These are phyloP conservation scores for Pithys albifrons DNA, from an alignment of 2,113 vertebrate genomes.

Conservation along the genomic window DNA sequence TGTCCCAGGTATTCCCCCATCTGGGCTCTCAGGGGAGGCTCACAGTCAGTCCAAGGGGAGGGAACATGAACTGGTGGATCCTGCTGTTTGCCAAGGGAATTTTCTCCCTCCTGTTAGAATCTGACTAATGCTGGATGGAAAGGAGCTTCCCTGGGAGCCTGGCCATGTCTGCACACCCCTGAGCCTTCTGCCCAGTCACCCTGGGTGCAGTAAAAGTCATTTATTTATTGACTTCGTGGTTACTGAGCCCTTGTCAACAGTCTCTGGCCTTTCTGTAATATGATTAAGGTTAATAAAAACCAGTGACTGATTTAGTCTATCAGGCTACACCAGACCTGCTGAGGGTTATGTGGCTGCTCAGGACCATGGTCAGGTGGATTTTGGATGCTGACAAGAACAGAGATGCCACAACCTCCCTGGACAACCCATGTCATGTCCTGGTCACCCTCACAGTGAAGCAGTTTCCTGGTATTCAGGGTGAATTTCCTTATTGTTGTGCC, in stretches of 20 bases:
- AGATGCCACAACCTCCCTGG: background rate
- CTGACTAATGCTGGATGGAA: background rate
- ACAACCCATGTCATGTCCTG: background rate
- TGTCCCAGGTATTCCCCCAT: too few relatives aligned
- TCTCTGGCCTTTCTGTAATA: background rate
- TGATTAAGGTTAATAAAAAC: background rate
- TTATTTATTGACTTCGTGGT: background rate
- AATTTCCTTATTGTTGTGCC: background rate
- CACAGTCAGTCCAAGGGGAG: background rate
- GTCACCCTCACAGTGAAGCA: too few relatives aligned
- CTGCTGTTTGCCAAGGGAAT: background rate
- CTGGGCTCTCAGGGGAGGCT: too few relatives aligned
- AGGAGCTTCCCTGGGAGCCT: background rate
- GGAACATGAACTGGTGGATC: rapidly evolving
- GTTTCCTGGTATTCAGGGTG: rapidly evolving
- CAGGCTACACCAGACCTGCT: too few relatives aligned
- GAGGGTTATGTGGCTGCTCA: too few relatives aligned
- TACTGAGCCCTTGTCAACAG: background rate
- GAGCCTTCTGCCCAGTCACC: background rate
- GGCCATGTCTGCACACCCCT: rapidly evolving
- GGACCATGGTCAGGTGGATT: background rate
- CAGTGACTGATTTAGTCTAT: background rate
- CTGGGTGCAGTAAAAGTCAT: background rate
- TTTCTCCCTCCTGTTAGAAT: background rate
- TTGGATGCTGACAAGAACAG: background rate